Base-by-base conservation (phyloP, 2,888 invertebrate species). In the Drosophila stalkeri region DNA sequence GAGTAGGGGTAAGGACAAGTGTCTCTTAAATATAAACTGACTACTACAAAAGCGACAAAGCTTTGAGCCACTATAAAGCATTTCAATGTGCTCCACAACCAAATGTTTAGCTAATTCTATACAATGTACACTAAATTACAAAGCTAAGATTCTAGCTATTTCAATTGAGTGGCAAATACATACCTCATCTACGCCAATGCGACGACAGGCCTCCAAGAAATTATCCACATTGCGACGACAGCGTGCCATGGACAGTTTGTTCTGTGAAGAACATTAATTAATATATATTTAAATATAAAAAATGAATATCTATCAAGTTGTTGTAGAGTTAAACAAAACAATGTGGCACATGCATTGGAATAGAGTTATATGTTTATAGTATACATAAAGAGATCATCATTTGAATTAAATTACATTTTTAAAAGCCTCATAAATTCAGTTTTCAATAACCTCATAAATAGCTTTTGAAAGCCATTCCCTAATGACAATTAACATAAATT, bases 161-260 rank as follows among this genome's bases (percentile, higher is more conserved):
- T 14, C 3, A 16, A 20, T 18, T 12, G 20, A 68, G 57, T 93
- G 39, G 20, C 1, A 9, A 18, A 31, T 70, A 87, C 96, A 95
- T 93, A 98, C 98, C 96, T 98, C 98, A 93, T 98, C 97, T 16
- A 99, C 97, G 80, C 99, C 99, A 89, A 98, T 97, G 93, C 96
- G 97, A 72, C 98, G 95, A 93, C 98, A 99, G 27, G 98, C 98
- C 91, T 98, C 98, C 84, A 99, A 94, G 92, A 99, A 99, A 94
- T 98, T 98, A 92, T 99, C 98, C 35, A 99, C 98, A 93, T 99
- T 99, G 91, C 97, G 95, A 89, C 98, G 95, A 94, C 98, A 98
- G 88, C 98, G 95, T 47, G 98, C 98, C 96, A 98, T 97, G n/a
- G 98, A 97, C 82, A 99, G 93, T 93, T 98, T 98, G 43, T 98